A percentile compares a stretch with the other conserved stretches of the same genome.
Conservation (phyloP, 2,888 invertebrate genomes). For the Plebejus argus region DNA sequence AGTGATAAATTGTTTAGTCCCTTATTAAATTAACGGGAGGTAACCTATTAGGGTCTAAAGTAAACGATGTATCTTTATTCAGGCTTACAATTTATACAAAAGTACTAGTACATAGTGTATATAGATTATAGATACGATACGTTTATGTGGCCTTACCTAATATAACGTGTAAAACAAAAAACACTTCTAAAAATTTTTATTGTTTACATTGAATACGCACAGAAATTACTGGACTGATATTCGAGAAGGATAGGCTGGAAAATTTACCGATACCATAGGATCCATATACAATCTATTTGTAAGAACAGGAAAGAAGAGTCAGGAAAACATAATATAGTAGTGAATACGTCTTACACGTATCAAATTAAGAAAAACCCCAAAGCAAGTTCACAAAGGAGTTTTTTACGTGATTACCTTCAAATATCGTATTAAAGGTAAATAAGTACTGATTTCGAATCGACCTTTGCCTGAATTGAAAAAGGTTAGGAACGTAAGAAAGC, state of each 20-base stretch:
- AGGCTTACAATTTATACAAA: background rate
- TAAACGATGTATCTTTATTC: background rate
- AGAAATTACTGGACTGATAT: too few relatives aligned
- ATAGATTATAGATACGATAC: too few relatives aligned
- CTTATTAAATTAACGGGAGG: conserved; percentile 22
- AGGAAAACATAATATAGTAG: background rate
- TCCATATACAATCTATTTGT: background rate
- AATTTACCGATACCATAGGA: background rate
- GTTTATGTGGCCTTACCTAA: too few relatives aligned
- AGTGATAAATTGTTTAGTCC: conserved; percentile 21
- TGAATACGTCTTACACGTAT: background rate
- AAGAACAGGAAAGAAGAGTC: background rate
- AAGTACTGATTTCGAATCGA: background rate
- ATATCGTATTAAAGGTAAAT: background rate
- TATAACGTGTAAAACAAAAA: too few relatives aligned
- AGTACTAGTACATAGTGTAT: too few relatives aligned
- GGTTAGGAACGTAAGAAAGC: conserved; percentile 32
- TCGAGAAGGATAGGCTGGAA: background rate
- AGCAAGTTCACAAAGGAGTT: background rate
- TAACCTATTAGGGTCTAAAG: background rate
- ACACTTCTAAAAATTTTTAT: too few relatives aligned
- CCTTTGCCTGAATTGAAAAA: background rate
- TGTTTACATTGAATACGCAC: too few relatives aligned
- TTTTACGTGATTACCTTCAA: background rate
- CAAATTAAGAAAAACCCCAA: background rate